Base-by-base conservation (phyloP, 2,797 vertebrate genomes). In the Ceryle rudis region DNA sequence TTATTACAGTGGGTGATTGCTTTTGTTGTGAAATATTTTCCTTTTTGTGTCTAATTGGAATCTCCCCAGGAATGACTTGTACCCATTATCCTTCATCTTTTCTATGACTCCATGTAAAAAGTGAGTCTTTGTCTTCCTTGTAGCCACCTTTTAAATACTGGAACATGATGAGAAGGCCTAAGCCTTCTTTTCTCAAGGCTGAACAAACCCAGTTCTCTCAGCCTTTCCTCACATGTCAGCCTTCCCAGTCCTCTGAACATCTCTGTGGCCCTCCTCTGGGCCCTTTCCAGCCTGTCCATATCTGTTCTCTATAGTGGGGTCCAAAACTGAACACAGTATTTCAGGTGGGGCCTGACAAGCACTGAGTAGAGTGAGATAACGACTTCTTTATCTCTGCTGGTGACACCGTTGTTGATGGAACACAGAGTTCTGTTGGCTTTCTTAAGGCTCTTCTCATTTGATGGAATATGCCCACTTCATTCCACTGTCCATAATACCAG, bases 401-500 rank as follows among this genome's bases (percentile, higher is more conserved):
- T 55, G 29, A 55, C n/a, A 31, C 11, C 22, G 21, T 23, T 47
- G 46, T 47, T 23, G 46, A 47, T 47, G 46, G 11, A 47, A 47
- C 21, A 29, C 29, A 54, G 52, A 10, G 11, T 54, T 54, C 29
- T 54, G 28, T 7, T 54, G 17, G 52, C 52, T 54, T 31, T 54
- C 52, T 54, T 8, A 78, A 58, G 33, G 17, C 2, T 54, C 25
- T n/a, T 4, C 16, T 72, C 41, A 6, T 47, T 71, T 41, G 9
- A 13, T 80, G 35, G 44, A 58, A 31, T 64, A 39, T 15, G 14
- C 14, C n/a, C 33, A 21, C 25, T 16, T 52, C 31, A 65, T 71
- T 46, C 26, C 46, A 70, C n/a, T 42, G 9, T 52, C 62, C 2
- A 0, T 42, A 2, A 0, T 11, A 2, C 33, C 52, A 69, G 11